Conservation (phyloP, 2,113 vertebrate species). For the Erythrocercus mccallii region DNA sequence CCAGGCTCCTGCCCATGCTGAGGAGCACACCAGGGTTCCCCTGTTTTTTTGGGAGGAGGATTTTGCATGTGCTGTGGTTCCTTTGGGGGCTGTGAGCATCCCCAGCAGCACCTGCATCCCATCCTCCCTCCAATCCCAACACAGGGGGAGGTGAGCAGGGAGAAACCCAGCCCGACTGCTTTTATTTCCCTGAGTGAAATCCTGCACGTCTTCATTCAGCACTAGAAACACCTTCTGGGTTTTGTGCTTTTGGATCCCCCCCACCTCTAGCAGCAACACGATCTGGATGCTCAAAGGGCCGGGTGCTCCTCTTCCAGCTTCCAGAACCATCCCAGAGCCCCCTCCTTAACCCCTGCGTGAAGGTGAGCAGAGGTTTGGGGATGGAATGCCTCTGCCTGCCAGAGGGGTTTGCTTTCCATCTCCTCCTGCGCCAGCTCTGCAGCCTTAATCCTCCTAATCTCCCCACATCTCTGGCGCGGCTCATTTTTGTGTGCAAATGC, state of each 20-base stretch:
- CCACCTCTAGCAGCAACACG: fast-evolving
- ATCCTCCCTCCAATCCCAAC: fast-evolving
- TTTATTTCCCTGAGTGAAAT: fast-evolving
- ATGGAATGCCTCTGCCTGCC: neutral
- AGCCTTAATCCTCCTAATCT: constrained; percentile 47
- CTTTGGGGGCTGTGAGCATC: neutral
- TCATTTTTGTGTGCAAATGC: constrained; percentile 30
- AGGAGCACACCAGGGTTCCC: neutral
- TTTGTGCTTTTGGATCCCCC: neutral
- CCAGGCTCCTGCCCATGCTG: fast-evolving
- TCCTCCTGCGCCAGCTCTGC: neutral
- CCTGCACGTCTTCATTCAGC: neutral
- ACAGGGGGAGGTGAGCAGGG: neutral
- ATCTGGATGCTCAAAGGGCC: fast-evolving
- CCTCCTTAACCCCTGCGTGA: fast-evolving
- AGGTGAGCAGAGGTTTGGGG: neutral
- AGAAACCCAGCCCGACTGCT: neutral
- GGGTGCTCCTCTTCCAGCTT: neutral
- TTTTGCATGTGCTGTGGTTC: neutral
- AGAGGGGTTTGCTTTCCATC: neutral
- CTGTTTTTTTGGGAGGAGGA: fast-evolving
- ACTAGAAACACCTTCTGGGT: neutral
- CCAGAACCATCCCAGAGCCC: neutral
- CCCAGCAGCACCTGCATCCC: neutral
- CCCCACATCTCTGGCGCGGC: neutral